phyloP scores from a whole-genome alignment of 2,888 invertebrate genomes.

The Campopleginae sp. region DNA sequence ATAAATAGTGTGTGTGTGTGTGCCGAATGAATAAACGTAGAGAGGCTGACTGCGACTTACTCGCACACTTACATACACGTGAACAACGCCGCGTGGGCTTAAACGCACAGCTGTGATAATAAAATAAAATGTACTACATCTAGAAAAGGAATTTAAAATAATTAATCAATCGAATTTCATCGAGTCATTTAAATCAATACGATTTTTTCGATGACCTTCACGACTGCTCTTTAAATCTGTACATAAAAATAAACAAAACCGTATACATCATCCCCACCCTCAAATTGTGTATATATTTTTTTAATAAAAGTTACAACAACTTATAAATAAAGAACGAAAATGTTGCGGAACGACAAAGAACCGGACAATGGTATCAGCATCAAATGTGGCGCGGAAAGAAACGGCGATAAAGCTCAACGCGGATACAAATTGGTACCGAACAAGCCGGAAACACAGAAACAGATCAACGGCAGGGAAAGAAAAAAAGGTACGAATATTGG shows the following conservation, averaged over 20 bases:
- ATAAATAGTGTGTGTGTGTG: constrained; percentile 5
- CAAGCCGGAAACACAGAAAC: constrained; percentile 65
- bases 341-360: constrained; percentile 79
- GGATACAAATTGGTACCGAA: constrained; percentile 78
- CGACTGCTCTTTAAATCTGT: constrained; percentile 53
- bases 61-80: background rate
- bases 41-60: background rate
- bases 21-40: constrained; percentile 16
- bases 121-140: constrained; percentile 40
- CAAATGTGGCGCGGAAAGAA: constrained; percentile 77
- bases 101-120: constrained; percentile 66
- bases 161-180: background rate
- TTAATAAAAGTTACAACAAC: constrained; percentile 58
- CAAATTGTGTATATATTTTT: constrained; percentile 70
- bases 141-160: constrained; percentile 29
- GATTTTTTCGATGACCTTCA: constrained; percentile 13
- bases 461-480: constrained; percentile 50
- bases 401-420: constrained; percentile 73
- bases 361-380: constrained; percentile 83
- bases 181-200: background rate
- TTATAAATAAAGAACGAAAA: constrained; percentile 55
- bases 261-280: constrained; percentile 47
- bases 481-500: constrained; percentile 45
- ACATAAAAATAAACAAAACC: constrained; percentile 42
- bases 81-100: constrained; percentile 42